Conservation (phyloP, 1,140 invertebrate genomes). For the Pogonognathellus flavescens region DNA sequence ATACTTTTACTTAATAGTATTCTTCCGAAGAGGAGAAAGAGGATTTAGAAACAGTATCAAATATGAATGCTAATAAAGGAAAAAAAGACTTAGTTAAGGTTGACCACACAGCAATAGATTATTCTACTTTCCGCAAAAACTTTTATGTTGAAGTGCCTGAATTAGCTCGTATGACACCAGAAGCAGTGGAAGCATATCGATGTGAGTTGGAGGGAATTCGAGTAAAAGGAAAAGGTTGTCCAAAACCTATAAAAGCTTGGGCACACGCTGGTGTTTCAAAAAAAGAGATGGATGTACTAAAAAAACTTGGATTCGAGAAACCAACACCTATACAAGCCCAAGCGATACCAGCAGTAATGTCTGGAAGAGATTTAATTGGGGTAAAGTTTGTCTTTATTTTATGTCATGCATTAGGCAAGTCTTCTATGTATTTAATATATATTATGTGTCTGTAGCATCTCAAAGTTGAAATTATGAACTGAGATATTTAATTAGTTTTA, state of each 20-base stretch:
- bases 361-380: conserved; percentile 94
- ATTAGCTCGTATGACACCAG: conserved; percentile 88
- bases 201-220: conserved; percentile 85
- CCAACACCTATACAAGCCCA: conserved; percentile 99
- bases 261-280: conserved; percentile 98
- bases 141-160: conserved; percentile 78
- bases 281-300: conserved; percentile 94
- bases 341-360: conserved; percentile 99
- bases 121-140: conserved; percentile 91
- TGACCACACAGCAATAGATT: conserved; percentile 86
- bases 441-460: not conserved
- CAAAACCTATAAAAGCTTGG: conserved; percentile 97
- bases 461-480: not conserved
- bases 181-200: conserved; percentile 89
- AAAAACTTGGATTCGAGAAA: conserved; percentile 93
- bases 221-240: conserved; percentile 89
- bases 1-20: conserved; percentile 77
- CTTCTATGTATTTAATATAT: not conserved
- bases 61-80: conserved; percentile 88
- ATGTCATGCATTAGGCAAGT: not conserved
- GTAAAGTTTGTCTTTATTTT: not conserved
- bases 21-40: conserved; percentile 97
- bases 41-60: conserved; percentile 91
- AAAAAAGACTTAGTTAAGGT: conserved; percentile 91
- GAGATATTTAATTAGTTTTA: not conserved